Conservation (phyloP, 2,113 vertebrate genomes). For the Sardina pilchardus region DNA sequence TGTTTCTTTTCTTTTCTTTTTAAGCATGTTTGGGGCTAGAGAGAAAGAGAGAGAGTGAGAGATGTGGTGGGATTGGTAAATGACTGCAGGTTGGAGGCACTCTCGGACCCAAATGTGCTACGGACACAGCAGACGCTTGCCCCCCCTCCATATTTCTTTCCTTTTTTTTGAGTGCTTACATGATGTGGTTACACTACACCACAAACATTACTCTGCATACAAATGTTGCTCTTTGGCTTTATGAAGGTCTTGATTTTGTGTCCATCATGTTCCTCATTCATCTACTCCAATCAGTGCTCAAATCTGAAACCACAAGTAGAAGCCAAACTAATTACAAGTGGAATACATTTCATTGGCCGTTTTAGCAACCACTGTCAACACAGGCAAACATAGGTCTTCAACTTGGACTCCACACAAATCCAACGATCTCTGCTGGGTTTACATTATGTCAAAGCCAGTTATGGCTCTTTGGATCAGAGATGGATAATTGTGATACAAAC, state of each 20-base stretch:
- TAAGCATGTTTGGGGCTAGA: too few species aligned
- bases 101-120: too few species aligned
- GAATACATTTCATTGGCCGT: background rate
- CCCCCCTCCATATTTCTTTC: too few species aligned
- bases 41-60: too few species aligned
- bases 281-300: background rate
- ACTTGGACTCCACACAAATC: background rate
- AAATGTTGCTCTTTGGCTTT: background rate
- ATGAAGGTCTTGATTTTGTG: background rate
- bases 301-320: background rate
- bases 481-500: conserved; percentile 26
- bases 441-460: conserved; percentile 19
- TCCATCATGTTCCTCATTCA: background rate
- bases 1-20: background rate
- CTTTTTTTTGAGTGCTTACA: too few species aligned
- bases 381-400: conserved; percentile 20
- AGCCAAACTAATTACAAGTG: background rate
- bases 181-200: background rate
- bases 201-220: background rate
- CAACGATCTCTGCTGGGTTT: conserved; percentile 19
- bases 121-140: too few species aligned
- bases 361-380: conserved; percentile 30
- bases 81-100: too few species aligned
- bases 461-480: conserved; percentile 11
- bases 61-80: too few species aligned